phyloP scores from a whole-genome alignment of 2,888 invertebrate species.

The Acleris literana region DNA sequence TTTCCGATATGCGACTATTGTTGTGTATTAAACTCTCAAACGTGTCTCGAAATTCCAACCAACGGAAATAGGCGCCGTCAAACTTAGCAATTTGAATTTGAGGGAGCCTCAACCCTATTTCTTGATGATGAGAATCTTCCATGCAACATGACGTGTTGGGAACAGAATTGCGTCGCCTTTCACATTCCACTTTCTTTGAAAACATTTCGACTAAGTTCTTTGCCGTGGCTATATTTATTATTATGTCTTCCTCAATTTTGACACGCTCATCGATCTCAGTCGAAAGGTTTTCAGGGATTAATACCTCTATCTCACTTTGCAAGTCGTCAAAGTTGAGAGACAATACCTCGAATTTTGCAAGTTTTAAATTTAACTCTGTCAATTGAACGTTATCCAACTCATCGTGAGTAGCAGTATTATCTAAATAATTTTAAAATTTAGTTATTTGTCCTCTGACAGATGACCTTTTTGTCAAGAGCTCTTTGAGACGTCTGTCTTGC shows the following conservation, averaged over 20 bases:
- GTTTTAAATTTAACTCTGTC: background rate
- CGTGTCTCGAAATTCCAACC: slow-evolving; percentile 1
- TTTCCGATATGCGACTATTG: background rate
- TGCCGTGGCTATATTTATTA: background rate
- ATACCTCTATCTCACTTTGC: background rate
- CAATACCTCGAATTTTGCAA: background rate
- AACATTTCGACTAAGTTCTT: background rate
- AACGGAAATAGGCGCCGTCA: background rate
- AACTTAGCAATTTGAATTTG: background rate
- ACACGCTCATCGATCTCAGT: background rate
- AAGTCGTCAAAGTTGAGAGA: background rate
- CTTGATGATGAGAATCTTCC: background rate
- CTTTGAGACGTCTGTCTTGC: background rate
- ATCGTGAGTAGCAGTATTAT: background rate
- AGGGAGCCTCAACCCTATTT: background rate
- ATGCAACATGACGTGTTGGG: background rate
- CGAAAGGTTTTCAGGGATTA: background rate
- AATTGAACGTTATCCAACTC: background rate
- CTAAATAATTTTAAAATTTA: background rate
- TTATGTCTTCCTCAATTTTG: background rate
- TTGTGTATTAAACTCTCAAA: slow-evolving; percentile 1
- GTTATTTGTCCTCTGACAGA: background rate
- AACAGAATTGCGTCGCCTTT: background rate
- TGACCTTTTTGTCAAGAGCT: background rate
- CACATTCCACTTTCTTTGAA: background rate